Conservation (phyloP, 2,797 vertebrate species). For the Gastrophryne carolinensis region DNA sequence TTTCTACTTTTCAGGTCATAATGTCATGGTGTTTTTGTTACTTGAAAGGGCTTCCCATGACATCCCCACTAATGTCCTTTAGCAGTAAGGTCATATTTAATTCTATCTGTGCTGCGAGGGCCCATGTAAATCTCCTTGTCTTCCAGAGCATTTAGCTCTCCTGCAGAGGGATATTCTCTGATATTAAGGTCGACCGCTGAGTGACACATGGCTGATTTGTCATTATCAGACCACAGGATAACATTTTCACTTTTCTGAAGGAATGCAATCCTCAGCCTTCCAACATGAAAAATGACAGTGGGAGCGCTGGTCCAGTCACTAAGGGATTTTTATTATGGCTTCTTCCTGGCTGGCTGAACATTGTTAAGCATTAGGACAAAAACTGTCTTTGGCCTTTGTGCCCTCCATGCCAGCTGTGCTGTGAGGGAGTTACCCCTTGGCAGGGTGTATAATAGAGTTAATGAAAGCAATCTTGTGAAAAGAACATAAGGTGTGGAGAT, state of each 20-base stretch:
- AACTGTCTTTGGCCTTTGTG: slow-evolving; percentile 44
- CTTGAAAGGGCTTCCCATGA: background rate
- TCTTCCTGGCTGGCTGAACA: slow-evolving; percentile 48
- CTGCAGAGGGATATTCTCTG: slow-evolving; percentile 54
- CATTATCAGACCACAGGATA: slow-evolving; percentile 60
- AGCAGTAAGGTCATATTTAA: slow-evolving; percentile 55
- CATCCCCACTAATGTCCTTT: slow-evolving; percentile 43
- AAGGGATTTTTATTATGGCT: slow-evolving; percentile 53
- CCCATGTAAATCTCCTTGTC: slow-evolving; percentile 51
- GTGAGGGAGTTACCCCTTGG: slow-evolving; percentile 40
- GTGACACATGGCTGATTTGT: slow-evolving; percentile 53
- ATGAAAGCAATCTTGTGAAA: slow-evolving; percentile 38
- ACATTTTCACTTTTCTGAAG: slow-evolving; percentile 62
- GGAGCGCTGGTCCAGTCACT: slow-evolving; percentile 37
- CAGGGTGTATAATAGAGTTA: slow-evolving; percentile 41
- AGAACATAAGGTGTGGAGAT: slow-evolving; percentile 4
- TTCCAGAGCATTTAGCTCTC: slow-evolving; percentile 55
- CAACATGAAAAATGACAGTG: slow-evolving; percentile 46
- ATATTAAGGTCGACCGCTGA: slow-evolving; percentile 57
- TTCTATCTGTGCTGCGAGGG: slow-evolving; percentile 41
- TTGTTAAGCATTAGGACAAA: slow-evolving; percentile 50
- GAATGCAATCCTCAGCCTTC: slow-evolving; percentile 56
- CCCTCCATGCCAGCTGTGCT: slow-evolving; percentile 46
- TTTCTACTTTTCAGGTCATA: too few species aligned
- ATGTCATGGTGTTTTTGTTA: too few species aligned